Conservation (phyloP, 1,140 invertebrate species). For the Trinorchestia longiramus region DNA sequence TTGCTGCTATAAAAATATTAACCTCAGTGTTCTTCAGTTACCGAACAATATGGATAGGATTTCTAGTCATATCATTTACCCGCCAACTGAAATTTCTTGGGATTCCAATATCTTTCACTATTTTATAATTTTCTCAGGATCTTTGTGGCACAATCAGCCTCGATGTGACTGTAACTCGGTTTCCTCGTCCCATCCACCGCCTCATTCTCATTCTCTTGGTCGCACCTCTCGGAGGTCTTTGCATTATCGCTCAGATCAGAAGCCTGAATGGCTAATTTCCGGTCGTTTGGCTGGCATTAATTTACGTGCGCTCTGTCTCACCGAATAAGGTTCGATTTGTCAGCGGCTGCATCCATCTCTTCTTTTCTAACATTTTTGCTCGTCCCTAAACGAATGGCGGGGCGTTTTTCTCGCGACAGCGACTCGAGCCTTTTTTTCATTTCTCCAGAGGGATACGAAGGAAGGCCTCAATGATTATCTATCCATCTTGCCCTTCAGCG, state of each 20-base stretch:
- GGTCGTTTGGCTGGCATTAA: slow-evolving; percentile 6
- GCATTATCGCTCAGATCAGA: slow-evolving; percentile 26
- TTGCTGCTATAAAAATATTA: too few relatives aligned
- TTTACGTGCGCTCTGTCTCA: slow-evolving; percentile 48
- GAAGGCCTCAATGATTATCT: slow-evolving; percentile 48
- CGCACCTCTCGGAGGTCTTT: not conserved
- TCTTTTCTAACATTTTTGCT: slow-evolving; percentile 18
- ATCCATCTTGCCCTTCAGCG: slow-evolving; percentile 27
- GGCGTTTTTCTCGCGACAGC: slow-evolving; percentile 9
- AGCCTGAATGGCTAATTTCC: not conserved
- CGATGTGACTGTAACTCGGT: too few relatives aligned
- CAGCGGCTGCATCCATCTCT: slow-evolving; percentile 45
- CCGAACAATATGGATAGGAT: not conserved
- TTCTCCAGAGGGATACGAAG: not conserved
- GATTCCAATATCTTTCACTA: not conserved
- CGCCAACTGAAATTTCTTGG: not conserved
- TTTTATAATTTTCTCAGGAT: not conserved
- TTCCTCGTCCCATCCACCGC: too few relatives aligned
- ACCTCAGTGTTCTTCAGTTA: not conserved
- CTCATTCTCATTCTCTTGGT: not conserved
- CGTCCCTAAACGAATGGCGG: slow-evolving; percentile 17
- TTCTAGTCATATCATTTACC: not conserved
- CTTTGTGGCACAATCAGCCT: too few relatives aligned
- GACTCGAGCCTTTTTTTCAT: slow-evolving; percentile 15
- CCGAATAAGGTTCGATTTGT: slow-evolving; percentile 51